Conservation (phyloP, 2,113 vertebrate genomes). For the Mobula hypostoma region DNA sequence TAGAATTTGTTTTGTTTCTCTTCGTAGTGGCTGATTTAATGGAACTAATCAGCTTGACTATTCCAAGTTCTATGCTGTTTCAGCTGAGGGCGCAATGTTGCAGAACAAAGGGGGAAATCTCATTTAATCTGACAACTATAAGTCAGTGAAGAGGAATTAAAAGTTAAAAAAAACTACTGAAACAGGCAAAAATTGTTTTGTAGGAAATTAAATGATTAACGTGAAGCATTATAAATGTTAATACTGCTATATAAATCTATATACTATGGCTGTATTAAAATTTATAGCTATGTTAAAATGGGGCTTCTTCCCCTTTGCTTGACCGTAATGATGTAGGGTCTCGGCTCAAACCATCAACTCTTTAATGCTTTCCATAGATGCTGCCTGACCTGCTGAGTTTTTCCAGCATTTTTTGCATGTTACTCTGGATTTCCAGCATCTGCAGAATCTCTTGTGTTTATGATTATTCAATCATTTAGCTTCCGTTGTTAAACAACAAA, state of each 20-base stretch:
- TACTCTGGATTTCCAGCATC: too few relatives aligned
- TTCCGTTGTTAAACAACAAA: not conserved
- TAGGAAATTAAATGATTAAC: slow-evolving; percentile 14
- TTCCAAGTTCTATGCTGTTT: not conserved
- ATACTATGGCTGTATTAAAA: too few relatives aligned
- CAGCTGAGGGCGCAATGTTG: not conserved
- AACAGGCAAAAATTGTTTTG: not conserved
- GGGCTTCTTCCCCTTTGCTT: too few relatives aligned
- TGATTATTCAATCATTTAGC: not conserved
- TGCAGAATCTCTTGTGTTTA: too few relatives aligned
- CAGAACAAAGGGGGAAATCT: not conserved
- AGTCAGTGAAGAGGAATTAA: not conserved
- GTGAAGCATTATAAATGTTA: not conserved
- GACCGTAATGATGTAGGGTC: too few relatives aligned
- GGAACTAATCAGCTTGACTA: not conserved
- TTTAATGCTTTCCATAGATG: too few relatives aligned
- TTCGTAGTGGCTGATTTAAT: not conserved
- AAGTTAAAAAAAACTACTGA: not conserved
- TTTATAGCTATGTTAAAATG: too few relatives aligned
- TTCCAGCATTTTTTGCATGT: too few relatives aligned
- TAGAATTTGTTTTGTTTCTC: not conserved
- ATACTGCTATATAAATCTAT: not conserved
- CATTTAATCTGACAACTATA: not conserved
- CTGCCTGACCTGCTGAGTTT: too few relatives aligned
- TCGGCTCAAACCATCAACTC: too few relatives aligned